A percentile compares a stretch with the other conserved stretches of the same genome.
These are phyloP conservation scores for Sphinx pinastri DNA, from an alignment of 2,888 invertebrate genomes.

Conservation along the genomic window DNA sequence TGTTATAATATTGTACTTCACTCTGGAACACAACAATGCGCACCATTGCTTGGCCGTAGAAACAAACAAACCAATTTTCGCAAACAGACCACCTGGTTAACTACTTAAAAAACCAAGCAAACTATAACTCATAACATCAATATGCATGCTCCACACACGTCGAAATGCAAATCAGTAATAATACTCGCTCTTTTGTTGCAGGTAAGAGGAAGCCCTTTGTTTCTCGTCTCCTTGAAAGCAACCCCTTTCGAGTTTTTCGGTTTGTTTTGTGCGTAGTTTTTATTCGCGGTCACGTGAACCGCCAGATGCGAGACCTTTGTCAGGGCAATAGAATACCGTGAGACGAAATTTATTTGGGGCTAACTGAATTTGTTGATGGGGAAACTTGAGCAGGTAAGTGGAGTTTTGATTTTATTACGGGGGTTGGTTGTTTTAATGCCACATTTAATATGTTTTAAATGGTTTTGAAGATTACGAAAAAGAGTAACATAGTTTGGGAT, in stretches of 20 bases:
- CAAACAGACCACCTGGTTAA: too few species aligned
- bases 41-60: too few species aligned
- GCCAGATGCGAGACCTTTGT: slow-evolving; percentile 34
- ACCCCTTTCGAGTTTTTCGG: slow-evolving; percentile 39
- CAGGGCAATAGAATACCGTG: slow-evolving; percentile 25
- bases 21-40: too few species aligned
- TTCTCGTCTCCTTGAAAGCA: slow-evolving; percentile 34
- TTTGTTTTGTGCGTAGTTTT: slow-evolving; percentile 41
- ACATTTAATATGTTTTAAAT: too few species aligned
- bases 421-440: background rate
- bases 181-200: slow-evolving; percentile 64
- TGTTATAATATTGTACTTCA: too few species aligned
- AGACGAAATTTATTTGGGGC: slow-evolving; percentile 14
- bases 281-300: slow-evolving; percentile 37
- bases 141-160: background rate
- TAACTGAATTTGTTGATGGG: slow-evolving; percentile 6
- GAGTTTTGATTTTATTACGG: background rate
- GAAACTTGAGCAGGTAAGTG: slow-evolving; percentile 1
- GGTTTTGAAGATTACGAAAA: too few species aligned
- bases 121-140: slow-evolving; percentile 3
- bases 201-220: slow-evolving; percentile 68
- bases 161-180: slow-evolving; percentile 44
- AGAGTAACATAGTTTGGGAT: too few species aligned
- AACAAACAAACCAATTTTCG: too few species aligned
- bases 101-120: background rate